Conservation (phyloP, 2,888 invertebrate genomes). For the Strigamia transsilvanica region DNA sequence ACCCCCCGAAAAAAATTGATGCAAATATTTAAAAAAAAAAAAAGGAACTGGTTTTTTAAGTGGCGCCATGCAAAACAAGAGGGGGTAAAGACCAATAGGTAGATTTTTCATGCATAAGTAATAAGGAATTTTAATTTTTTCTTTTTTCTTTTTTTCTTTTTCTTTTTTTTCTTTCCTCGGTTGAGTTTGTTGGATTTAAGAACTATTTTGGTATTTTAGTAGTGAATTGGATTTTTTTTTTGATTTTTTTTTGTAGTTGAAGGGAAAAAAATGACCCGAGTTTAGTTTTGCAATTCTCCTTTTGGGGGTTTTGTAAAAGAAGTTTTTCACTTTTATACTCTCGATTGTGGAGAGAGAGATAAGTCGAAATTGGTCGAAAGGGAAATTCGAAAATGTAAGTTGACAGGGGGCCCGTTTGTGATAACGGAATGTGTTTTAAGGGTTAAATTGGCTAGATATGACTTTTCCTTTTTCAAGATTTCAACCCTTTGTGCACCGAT, state of each 20-base stretch:
- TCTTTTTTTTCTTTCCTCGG: neutral
- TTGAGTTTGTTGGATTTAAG: constrained; percentile 2
- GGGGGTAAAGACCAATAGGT: neutral
- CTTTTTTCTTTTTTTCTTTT: neutral
- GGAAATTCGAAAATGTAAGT: constrained; percentile 16
- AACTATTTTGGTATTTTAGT: neutral
- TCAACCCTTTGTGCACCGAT: no score
- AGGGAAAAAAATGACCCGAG: constrained; percentile 19
- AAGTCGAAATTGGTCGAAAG: constrained; percentile 22
- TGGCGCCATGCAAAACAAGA: neutral
- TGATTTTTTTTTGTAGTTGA: neutral
- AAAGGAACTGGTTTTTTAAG: neutral
- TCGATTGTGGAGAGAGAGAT: neutral
- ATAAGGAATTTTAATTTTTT: neutral
- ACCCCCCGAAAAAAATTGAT: neutral
- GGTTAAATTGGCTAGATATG: neutral
- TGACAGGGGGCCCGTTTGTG: neutral
- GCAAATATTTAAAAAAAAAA: neutral
- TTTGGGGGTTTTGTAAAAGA: constrained; percentile 9
- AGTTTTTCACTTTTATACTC: neutral
- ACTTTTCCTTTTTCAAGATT: no score
- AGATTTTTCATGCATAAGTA: neutral
- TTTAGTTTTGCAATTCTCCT: neutral
- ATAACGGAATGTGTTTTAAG: neutral
- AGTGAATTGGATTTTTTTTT: neutral